Percentiles rank a stretch among this genome's conserved stretches.
Evolutionary conservation across 1,140 invertebrate genomes (phyloP).

Genomic region (Teleopsis dalmanni): DNA sequence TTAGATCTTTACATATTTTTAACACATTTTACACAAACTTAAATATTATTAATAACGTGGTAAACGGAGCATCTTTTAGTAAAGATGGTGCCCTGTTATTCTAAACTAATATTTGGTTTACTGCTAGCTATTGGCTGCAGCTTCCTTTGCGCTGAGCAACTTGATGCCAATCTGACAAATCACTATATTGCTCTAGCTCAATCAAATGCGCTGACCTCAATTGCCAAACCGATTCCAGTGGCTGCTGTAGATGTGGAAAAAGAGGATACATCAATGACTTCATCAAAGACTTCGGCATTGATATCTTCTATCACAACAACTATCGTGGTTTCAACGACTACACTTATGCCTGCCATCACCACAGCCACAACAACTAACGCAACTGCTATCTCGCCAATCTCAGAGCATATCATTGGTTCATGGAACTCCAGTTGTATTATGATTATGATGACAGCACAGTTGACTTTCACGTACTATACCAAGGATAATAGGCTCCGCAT

Average conservation of each 20-base stretch:
- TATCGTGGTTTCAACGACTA: slow-evolving; percentile 25
- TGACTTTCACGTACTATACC: slow-evolving; percentile 52
- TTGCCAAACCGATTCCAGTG: not conserved
- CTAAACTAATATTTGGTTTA: too few relatives aligned
- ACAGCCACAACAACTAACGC: slow-evolving; percentile 15
- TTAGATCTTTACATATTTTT: too few relatives aligned
- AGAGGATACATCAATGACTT: slow-evolving; percentile 21
- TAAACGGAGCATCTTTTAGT: too few relatives aligned
- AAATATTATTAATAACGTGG: too few relatives aligned
- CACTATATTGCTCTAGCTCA: not conserved
- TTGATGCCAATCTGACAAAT: slow-evolving; percentile 8
- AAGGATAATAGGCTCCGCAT: slow-evolving; percentile 25
- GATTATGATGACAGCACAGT: slow-evolving; percentile 53
- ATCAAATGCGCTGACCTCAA: slow-evolving; percentile 2
- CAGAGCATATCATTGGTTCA: slow-evolving; percentile 46
- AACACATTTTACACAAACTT: too few relatives aligned
- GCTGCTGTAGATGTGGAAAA: slow-evolving; percentile 7
- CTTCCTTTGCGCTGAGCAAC: slow-evolving; percentile 11
- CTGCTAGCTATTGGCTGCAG: too few relatives aligned
- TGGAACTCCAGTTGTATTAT: slow-evolving; percentile 56
- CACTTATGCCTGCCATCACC: slow-evolving; percentile 19
- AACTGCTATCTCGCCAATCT: slow-evolving; percentile 37
- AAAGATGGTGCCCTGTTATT: too few relatives aligned
- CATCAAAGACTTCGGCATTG: slow-evolving; percentile 19
- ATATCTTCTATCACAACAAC: slow-evolving; percentile 10